Conservation (phyloP, 1,140 invertebrate genomes). For the Drosophila saltans region DNA sequence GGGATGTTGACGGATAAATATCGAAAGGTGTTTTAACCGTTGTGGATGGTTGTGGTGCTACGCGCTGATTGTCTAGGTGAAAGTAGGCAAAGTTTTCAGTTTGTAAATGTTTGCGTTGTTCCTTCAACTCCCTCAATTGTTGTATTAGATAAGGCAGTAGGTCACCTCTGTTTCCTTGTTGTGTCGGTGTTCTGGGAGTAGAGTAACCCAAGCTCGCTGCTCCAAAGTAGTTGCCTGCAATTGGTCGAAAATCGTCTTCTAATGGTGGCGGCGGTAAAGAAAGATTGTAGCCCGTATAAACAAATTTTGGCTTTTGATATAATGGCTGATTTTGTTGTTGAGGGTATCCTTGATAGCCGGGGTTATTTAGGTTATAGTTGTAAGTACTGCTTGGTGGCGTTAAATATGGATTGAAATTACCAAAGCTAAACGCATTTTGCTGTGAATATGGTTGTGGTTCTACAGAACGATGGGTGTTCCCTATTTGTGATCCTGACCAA, state of each 20-base stretch:
- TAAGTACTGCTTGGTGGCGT: conserved; percentile 52
- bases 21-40: conserved; percentile 17
- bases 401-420: conserved; percentile 72
- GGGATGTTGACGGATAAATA: conserved; percentile 27
- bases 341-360: conserved; percentile 45
- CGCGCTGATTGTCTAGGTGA: conserved; percentile 73
- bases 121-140: conserved; percentile 68
- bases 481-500: conserved; percentile 33
- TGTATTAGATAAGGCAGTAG: conserved; percentile 72
- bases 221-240: conserved; percentile 69
- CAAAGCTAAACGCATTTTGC: conserved; percentile 60
- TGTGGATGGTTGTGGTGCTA: conserved; percentile 24
- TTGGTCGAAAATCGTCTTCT: conserved; percentile 73
- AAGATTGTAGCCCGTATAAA: conserved; percentile 74
- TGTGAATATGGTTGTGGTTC: conserved; percentile 19
- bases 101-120: conserved; percentile 71
- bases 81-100: conserved; percentile 80
- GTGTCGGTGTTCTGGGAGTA: conserved; percentile 33
- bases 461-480: conserved; percentile 55
- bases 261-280: conserved; percentile 65
- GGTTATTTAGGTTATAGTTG: conserved; percentile 60
- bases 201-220: conserved; percentile 32
- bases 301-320: conserved; percentile 51
- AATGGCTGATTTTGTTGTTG: conserved; percentile 39
- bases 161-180: conserved; percentile 40